These are phyloP conservation scores for Pocillopora grandis DNA, from an alignment of 92 coral and sea anemone genomes.

Conservation along the genomic window DNA sequence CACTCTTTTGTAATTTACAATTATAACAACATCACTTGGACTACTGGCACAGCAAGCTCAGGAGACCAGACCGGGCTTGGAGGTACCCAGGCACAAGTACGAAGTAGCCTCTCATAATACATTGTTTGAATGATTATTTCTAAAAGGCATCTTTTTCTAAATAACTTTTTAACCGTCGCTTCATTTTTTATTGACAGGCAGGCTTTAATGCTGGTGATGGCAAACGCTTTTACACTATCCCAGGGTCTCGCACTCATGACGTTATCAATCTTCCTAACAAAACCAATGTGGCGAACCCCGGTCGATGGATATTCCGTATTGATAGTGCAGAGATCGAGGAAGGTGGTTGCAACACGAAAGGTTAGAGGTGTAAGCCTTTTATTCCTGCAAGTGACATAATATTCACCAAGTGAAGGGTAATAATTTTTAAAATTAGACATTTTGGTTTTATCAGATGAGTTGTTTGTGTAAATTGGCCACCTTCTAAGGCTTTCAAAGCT, in stretches of 20 bases:
- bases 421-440: too few relatives aligned
- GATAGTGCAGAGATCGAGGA: constrained; percentile 53
- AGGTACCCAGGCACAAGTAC: constrained; percentile 24
- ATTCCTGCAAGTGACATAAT: neutral
- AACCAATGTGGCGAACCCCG: constrained; percentile 63
- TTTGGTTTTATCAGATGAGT: too few relatives aligned
- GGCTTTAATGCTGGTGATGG: constrained; percentile 75
- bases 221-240: constrained; percentile 40
- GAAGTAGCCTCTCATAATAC: too few relatives aligned
- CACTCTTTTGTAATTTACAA: constrained; percentile 51
- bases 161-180: neutral
- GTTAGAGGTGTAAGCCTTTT: neutral
- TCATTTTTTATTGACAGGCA: neutral
- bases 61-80: constrained; percentile 5
- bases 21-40: constrained; percentile 22
- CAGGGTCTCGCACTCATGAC: constrained; percentile 48
- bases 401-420: too few relatives aligned
- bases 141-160: too few relatives aligned
- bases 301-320: constrained; percentile 64
- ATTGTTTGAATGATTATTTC: too few relatives aligned
- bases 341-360: constrained; percentile 69
- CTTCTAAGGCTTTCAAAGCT: too few relatives aligned
- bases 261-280: constrained; percentile 39
- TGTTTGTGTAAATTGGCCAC: too few relatives aligned
- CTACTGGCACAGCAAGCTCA: constrained; percentile 14